Evolutionary conservation across 2,888 invertebrate species (phyloP), one percentile per base, ranked within the genome.

Genomic region (Volucella bombylans): DNA sequence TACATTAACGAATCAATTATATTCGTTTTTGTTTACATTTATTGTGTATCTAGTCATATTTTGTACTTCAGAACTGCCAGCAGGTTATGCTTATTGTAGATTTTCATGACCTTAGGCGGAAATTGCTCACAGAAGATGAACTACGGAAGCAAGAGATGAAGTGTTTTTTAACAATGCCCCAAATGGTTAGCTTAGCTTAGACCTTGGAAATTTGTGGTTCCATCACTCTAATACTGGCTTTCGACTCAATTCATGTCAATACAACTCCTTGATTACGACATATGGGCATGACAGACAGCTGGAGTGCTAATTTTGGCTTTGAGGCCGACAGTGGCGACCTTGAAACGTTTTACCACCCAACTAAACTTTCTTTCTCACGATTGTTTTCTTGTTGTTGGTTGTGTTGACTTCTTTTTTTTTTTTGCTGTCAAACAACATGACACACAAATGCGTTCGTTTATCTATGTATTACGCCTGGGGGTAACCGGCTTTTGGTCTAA

Each of bases 401-500:
- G 12, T 39, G 3, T 41, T 38, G 41, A 12, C 45, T 31, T 23
- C 47, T 43, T 45, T 55, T 23, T n/a, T 55, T 23, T n/a, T 62
- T 41, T 15, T 18, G 1, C 4, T 14, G 31, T 6, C 31, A 31
- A 31, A n/a, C n/a, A n/a, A 18, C 68, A 15, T 65, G 71, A 71
- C 71, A 71, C 59, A 78, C 15, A 72, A 79, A 72, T 72, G 78
- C 71, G 78, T 78, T 78, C 71, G 71, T 78, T 72, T 72, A 72
- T 72, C 65, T 23, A 67, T 18, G 18, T 18, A 67, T 18, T 59
- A 57, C 72, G 59, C 65, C 54, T 47, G 23, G 15, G 18, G 8
- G 57, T 59, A 72, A 65, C 79, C 79, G 79, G 72, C 65, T 72
- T 72, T 65, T 72, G 65, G 61, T 72, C 79, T 39, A 65, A 79